These are phyloP conservation scores for Ctenodactylus gundi DNA, from an alignment of 2,113 vertebrate genomes.

Conservation along the genomic window DNA sequence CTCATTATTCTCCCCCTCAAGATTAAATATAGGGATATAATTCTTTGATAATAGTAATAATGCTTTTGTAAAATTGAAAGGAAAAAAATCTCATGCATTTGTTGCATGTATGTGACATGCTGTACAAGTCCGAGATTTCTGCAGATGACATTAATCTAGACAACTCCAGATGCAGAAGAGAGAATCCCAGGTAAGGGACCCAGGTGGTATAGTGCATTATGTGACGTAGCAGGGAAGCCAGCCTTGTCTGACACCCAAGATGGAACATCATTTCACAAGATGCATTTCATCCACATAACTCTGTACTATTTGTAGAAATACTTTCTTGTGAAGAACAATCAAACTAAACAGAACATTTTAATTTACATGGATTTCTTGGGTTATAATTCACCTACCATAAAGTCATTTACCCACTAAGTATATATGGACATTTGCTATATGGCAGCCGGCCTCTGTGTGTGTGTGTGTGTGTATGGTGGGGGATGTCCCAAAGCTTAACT, in stretches of 20 bases:
- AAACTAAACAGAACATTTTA: slow-evolving; percentile 1
- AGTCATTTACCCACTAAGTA: neutral
- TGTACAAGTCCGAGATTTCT: neutral
- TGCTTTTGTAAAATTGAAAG: neutral
- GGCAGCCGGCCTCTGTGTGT: neutral
- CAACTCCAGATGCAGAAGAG: neutral
- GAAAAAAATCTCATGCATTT: neutral
- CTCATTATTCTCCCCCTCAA: neutral
- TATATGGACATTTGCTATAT: neutral
- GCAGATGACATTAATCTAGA: neutral
- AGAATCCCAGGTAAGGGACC: neutral
- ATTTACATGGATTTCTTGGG: neutral
- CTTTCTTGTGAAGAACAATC: neutral
- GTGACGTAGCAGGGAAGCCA: neutral
- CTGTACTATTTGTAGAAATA: neutral
- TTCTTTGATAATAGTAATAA: neutral
- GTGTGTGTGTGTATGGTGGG: too few relatives aligned
- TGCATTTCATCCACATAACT: neutral
- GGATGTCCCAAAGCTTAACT: neutral
- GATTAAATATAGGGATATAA: neutral
- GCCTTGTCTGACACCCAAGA: neutral
- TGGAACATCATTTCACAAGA: neutral
- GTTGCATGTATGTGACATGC: neutral
- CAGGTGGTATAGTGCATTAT: too few relatives aligned
- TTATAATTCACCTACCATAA: neutral